phyloP scores from a whole-genome alignment of 2,888 invertebrate genomes.

The Tetranychus piercei region DNA sequence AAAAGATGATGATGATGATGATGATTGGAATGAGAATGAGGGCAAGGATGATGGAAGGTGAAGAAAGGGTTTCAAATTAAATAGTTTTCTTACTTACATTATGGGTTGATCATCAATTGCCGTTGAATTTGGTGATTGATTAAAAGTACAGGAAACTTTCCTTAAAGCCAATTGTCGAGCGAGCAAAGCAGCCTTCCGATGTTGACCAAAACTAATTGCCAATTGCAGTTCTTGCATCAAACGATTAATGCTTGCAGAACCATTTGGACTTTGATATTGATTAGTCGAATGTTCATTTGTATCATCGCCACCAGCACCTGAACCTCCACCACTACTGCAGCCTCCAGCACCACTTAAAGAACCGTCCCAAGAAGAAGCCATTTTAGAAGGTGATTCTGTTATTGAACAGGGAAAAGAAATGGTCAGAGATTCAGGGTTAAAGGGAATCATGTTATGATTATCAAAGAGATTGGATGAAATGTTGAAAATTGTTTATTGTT shows the following conservation, averaged over 20 bases:
- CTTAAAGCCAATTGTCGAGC: conserved; percentile 57
- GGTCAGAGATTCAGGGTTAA: neutral
- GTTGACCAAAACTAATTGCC: conserved; percentile 56
- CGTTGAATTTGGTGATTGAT: conserved; percentile 30
- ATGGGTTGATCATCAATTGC: conserved; percentile 14
- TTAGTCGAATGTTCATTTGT: neutral
- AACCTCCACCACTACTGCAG: no score
- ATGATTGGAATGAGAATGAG: neutral
- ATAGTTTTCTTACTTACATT: conserved; percentile 16
- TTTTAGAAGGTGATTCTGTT: neutral
- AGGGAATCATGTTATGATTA: neutral
- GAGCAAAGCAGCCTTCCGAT: conserved; percentile 52
- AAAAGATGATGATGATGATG: neutral
- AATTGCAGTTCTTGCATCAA: conserved; percentile 43
- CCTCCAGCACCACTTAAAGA: no score
- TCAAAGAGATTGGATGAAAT: neutral
- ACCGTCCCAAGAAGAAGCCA: neutral
- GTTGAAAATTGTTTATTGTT: no score
- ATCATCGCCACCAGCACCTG: neutral
- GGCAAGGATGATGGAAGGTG: neutral
- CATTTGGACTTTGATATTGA: neutral
- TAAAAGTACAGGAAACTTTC: conserved; percentile 45
- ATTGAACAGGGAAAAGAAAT: neutral
- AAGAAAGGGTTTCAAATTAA: neutral
- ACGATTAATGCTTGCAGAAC: neutral